phyloP scores from a whole-genome alignment of 2,888 invertebrate genomes.

The Tortricodes alternella region DNA sequence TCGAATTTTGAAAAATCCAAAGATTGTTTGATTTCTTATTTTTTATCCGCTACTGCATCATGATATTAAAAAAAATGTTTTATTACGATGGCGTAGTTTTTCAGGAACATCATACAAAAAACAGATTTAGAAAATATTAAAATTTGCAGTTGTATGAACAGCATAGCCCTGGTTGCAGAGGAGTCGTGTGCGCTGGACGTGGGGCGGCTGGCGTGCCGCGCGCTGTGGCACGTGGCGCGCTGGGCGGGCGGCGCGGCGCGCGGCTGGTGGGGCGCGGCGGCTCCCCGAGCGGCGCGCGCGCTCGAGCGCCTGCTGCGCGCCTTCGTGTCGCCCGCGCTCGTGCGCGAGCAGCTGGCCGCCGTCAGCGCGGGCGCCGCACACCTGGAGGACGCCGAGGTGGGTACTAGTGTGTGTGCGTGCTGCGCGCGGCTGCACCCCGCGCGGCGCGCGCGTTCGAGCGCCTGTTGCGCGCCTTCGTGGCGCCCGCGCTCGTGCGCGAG shows the following conservation, averaged over 20 bases:
- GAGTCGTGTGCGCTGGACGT: slow-evolving; percentile 51
- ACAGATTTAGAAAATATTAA: too few species aligned
- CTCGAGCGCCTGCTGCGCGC: slow-evolving; percentile 89
- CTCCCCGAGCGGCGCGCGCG: slow-evolving; percentile 80
- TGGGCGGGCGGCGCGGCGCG: slow-evolving; percentile 81
- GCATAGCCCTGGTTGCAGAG: slow-evolving; percentile 21
- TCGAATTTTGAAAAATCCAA: too few species aligned
- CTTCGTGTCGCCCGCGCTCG: slow-evolving; percentile 43
- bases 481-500: slow-evolving; percentile 38
- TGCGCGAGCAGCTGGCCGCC: slow-evolving; percentile 33
- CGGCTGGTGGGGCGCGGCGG: slow-evolving; percentile 87
- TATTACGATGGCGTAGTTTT: too few species aligned
- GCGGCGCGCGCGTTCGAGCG: slow-evolving; percentile 86
- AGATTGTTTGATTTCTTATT: too few species aligned
- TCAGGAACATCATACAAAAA: too few species aligned
- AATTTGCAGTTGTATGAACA: too few species aligned
- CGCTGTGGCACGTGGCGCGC: slow-evolving; percentile 85
- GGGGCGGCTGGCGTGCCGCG: slow-evolving; percentile 86
- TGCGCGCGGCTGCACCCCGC: slow-evolving; percentile 50
- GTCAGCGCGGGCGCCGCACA: slow-evolving; percentile 15
- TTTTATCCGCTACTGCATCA: too few species aligned
- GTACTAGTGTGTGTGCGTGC: too few species aligned
- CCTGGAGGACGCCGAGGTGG: slow-evolving; percentile 27
- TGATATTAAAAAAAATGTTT: too few species aligned
- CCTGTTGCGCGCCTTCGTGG: slow-evolving; percentile 79